Base-by-base conservation (phyloP, 2,888 invertebrate species). In the Adelphocoris suturalis region DNA sequence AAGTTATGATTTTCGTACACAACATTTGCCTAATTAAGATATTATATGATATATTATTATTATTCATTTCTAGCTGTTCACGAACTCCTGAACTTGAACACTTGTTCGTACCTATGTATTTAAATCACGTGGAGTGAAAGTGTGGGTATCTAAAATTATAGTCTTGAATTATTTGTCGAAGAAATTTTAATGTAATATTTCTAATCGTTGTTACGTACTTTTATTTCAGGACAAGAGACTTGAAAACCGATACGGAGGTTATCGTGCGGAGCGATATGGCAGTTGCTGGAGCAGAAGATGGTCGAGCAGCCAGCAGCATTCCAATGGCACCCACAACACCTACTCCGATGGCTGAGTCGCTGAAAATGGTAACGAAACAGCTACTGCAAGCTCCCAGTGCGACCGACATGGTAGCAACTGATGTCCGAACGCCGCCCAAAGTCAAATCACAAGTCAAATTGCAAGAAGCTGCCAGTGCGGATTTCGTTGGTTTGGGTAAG, bases 341-440 rank as follows among this genome's bases (percentile, higher is more conserved):
- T 0, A 91, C 92, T 0, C 92, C 93, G 19, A 94, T 95, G 90
- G 94, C 95, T 84, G 95, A 95, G 86, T 95, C 95, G 0, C 94
- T 95, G 75, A 94, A 95, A 93, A 94, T 94, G 92, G 94, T 95
- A 14, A 94, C 95, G 0, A 95, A 94, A 91, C 95, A 95, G 93
- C 93, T 95, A 13, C 93, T 95, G 80, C 94, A 95, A 11, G 94
- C 94, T 13, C 91, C 91, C 16, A 90, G 90, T 92, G 92, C 92
- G 7, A 92, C 93, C 47, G 94, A 94, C 55, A 93, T 95, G 37
- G 92, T 92, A 12, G 94, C 94, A 13, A 93, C 94, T 11, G 96
- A 96, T 92, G 94, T 94, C 0, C 94, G 95, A 93, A 95, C 96
- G 91, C 95, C 96, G 27, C 95, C 96, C 7, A 95, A 94, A 93